Percentiles rank a stretch among this genome's conserved stretches.
These are phyloP conservation scores for Phyllotreta cruciferae DNA, from an alignment of 2,888 invertebrate species.

Conservation along the genomic window DNA sequence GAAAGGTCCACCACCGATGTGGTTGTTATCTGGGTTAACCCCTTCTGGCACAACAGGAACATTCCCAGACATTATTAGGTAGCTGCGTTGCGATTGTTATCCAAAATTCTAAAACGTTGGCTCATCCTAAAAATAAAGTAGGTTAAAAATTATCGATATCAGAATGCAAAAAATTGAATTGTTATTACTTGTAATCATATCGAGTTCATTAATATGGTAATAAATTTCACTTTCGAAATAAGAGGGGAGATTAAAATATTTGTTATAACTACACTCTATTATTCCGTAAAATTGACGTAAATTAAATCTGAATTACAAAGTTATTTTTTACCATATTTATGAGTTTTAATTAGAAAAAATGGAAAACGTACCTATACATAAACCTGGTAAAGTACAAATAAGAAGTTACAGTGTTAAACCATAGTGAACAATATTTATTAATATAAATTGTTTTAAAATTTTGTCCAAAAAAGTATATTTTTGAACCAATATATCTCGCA, in stretches of 20 bases:
- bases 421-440: not conserved
- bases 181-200: not conserved
- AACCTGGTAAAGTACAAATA: not conserved
- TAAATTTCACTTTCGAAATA: slow-evolving; percentile 24
- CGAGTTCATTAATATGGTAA: not conserved
- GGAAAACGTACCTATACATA: slow-evolving; percentile 12
- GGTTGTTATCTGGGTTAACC: slow-evolving; percentile 49
- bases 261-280: slow-evolving; percentile 1
- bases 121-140: slow-evolving; percentile 25
- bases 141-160: slow-evolving; percentile 12
- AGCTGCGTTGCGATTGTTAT: slow-evolving; percentile 10
- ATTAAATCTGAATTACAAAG: slow-evolving; percentile 26
- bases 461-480: slow-evolving; percentile 13
- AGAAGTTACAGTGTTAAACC: slow-evolving; percentile 11
- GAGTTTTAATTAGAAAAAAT: slow-evolving; percentile 6
- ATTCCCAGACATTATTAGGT: slow-evolving; percentile 38
- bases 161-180: not conserved
- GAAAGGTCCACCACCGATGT: slow-evolving; percentile 63
- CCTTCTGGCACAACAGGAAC: slow-evolving; percentile 26
- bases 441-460: slow-evolving; percentile 12
- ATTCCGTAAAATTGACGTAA: slow-evolving; percentile 25
- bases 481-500: slow-evolving; percentile 18
- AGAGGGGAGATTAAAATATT: slow-evolving; percentile 7
- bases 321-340: slow-evolving; percentile 28
- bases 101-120: slow-evolving; percentile 6